Percentiles rank a stretch among this genome's conserved stretches.
phyloP scores from a whole-genome alignment of 2,888 invertebrate genomes.

The Trachelus stipa region DNA sequence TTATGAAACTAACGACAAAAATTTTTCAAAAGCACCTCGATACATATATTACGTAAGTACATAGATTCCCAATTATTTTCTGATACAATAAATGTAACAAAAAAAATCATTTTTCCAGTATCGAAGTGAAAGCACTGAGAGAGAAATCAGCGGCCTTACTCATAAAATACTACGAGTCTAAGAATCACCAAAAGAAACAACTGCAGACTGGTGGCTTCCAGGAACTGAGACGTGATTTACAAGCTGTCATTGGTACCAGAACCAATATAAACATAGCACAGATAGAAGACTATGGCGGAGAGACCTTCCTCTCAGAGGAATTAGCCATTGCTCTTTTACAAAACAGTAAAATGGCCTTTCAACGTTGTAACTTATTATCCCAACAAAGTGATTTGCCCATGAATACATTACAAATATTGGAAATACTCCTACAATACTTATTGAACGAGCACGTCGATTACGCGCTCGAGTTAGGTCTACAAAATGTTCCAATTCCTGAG shows the following conservation, averaged over 20 bases:
- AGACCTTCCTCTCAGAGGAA: constrained; percentile 96
- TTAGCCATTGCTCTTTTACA: constrained; percentile 91
- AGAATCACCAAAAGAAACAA: constrained; percentile 94
- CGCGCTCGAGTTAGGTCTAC: constrained; percentile 92
- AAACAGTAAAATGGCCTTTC: constrained; percentile 90
- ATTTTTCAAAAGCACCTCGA: constrained; percentile 85
- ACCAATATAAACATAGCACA: constrained; percentile 94
- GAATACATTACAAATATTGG: constrained; percentile 85
- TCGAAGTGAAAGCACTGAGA: constrained; percentile 83
- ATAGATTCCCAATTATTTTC: neutral
- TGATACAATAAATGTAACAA: neutral
- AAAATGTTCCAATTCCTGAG: constrained; percentile 90
- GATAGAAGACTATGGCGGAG: constrained; percentile 96
- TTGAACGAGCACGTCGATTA: constrained; percentile 96
- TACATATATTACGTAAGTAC: constrained; percentile 76
- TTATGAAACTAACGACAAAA: constrained; percentile 81
- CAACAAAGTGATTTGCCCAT: constrained; percentile 79
- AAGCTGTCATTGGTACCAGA: constrained; percentile 91
- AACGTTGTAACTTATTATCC: constrained; percentile 87
- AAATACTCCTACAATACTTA: constrained; percentile 85
- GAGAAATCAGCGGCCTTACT: constrained; percentile 82
- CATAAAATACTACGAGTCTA: constrained; percentile 89
- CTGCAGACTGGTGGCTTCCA: constrained; percentile 93
- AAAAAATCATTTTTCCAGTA: constrained; percentile 50
- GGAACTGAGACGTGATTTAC: constrained; percentile 91